These are phyloP conservation scores for Nasonovia ribisnigri DNA, from an alignment of 2,888 invertebrate species.

Conservation along the genomic window DNA sequence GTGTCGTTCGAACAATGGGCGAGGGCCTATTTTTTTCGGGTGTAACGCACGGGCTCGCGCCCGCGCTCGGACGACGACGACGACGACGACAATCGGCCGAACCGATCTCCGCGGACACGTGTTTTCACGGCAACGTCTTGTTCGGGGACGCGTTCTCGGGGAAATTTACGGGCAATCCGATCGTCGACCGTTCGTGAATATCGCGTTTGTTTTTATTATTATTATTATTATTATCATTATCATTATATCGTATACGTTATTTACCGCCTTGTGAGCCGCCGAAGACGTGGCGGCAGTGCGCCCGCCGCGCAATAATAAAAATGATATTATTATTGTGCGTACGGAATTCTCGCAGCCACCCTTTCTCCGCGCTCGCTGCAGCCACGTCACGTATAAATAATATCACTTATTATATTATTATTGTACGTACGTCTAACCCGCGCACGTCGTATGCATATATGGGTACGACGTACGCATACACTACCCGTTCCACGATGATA, in stretches of 20 bases:
- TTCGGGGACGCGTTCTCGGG: not conserved
- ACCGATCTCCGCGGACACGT: slow-evolving; percentile 57
- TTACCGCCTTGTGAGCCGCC: slow-evolving; percentile 5
- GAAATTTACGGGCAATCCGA: slow-evolving; percentile 54
- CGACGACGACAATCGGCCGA: slow-evolving; percentile 25
- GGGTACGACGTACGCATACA: no score
- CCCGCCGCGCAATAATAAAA: not conserved
- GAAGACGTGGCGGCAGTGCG: no score
- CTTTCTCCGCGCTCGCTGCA: not conserved
- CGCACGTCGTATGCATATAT: no score
- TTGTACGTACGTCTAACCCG: no score
- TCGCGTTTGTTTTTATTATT: slow-evolving; percentile 23
- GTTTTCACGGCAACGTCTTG: slow-evolving; percentile 65
- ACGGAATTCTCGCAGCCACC: not conserved
- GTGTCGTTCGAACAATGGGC: not conserved
- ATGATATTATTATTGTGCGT: not conserved
- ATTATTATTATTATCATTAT: slow-evolving; percentile 22
- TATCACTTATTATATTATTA: not conserved
- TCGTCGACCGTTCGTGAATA: not conserved
- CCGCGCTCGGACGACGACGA: not conserved
- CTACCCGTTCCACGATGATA: no score
- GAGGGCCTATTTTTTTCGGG: not conserved
- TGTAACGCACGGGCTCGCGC: not conserved
- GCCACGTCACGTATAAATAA: not conserved
- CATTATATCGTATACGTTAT: not conserved